These are phyloP conservation scores for Pristionchus maxplancki DNA, from an alignment of 2,888 invertebrate species.

Conservation along the genomic window DNA sequence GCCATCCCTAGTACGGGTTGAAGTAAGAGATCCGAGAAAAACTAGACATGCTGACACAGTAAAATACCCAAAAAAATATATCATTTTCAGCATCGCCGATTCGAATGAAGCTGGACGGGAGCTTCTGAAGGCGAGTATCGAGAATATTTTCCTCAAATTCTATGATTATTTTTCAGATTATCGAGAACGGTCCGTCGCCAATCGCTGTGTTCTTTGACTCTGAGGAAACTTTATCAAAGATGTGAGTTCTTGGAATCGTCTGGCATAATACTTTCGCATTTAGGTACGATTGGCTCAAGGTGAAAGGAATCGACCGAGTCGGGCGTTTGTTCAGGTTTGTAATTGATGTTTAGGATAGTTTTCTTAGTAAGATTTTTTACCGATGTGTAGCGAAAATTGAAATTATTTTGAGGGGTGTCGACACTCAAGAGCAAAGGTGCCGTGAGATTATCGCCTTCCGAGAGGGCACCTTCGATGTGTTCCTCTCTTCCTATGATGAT, in stretches of 20 bases:
- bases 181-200: background rate
- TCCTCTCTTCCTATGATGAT: background rate
- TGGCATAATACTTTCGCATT: background rate
- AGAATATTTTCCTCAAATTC: no score
- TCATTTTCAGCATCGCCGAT: no score
- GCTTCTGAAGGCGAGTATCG: no score
- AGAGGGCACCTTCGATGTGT: background rate
- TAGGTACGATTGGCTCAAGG: background rate
- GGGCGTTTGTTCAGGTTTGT: background rate
- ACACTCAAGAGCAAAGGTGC: no score
- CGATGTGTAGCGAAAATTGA: no score
- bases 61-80: no score
- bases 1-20: no score
- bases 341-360: background rate
- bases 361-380: no score
- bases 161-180: background rate
- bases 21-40: no score
- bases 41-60: no score
- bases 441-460: background rate
- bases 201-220: background rate
- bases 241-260: background rate
- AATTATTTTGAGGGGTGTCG: no score
- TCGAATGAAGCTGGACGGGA: no score
- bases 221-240: background rate
- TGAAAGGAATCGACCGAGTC: background rate